Evolutionary conservation across 1,140 invertebrate genomes (phyloP).

Genomic region (Drosophila ironensis): DNA sequence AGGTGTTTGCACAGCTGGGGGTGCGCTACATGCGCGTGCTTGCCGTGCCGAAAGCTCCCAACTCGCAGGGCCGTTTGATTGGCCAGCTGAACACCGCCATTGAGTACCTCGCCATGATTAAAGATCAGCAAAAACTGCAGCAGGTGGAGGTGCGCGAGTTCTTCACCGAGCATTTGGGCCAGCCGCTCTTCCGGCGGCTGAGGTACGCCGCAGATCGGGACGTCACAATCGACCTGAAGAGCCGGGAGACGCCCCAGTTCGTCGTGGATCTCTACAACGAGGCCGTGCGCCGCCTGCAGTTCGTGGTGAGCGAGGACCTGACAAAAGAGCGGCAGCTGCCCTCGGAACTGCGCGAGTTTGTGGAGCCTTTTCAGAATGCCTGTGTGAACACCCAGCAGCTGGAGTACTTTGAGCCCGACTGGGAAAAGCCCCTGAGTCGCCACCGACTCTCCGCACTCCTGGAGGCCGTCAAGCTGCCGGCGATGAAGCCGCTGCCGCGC

Average conservation of each 20-base stretch:
- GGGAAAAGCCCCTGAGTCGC: constrained; percentile 72
- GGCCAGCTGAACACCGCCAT: constrained; percentile 36
- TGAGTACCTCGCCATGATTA: constrained; percentile 37
- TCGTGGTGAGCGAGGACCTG: constrained; percentile 84
- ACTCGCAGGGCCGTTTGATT: constrained; percentile 25
- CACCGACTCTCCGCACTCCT: constrained; percentile 31
- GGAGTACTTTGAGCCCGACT: constrained; percentile 84
- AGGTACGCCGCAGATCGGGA: constrained; percentile 83
- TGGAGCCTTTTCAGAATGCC: constrained; percentile 82
- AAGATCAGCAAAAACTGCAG: neutral
- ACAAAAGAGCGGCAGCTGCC: constrained; percentile 83
- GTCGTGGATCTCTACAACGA: constrained; percentile 86
- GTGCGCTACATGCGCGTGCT: constrained; percentile 23
- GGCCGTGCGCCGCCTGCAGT: constrained; percentile 84
- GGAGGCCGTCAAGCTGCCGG: constrained; percentile 49
- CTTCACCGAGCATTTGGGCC: constrained; percentile 39
- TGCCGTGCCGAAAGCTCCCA: constrained; percentile 7
- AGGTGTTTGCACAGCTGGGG: too few relatives aligned
- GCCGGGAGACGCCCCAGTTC: constrained; percentile 84
- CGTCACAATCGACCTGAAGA: constrained; percentile 74
- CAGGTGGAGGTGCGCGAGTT: constrained; percentile 41
- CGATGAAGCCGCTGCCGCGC: constrained; percentile 5
- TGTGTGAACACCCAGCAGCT: constrained; percentile 78
- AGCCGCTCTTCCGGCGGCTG: constrained; percentile 86
- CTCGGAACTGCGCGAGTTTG: constrained; percentile 82